Evolutionary conservation across 2,888 invertebrate species (phyloP), one percentile per base, ranked within the genome.

Genomic region (Drosophila kambysellisi): DNA sequence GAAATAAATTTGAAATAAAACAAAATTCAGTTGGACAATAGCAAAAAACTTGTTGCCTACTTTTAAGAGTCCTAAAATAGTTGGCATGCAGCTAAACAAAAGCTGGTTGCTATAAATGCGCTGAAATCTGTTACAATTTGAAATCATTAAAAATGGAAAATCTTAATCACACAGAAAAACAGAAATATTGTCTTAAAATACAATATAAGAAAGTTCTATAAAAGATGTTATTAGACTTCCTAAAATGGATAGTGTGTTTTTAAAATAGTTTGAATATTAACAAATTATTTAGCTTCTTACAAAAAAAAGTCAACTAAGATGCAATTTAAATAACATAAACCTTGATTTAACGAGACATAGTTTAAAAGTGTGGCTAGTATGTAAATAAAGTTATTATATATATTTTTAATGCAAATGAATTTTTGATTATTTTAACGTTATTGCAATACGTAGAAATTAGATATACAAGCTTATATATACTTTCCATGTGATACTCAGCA

Each of bases 401-500:
- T 39, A 39, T 39, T 17, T 5, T 0, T 4, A 1, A n/a, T n/a
- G 9, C 9, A 41, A 41, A 2, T 5, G 9, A 15, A 2, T 9
- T 4, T 20, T 12, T 20, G 12, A 17, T 25, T 29, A 9, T 50
- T 29, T 29, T 17, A 67, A 35, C 11, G 11, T 74, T 12, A 35
- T 46, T 30, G 35, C 25, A 41, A 32, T 69, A 68, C 62, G 43
- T 60, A 35, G 65, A 70, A 77, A 63, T 50, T 12, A 8, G 39
- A 39, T 37, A 54, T 29, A 54, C n/a, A 25, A n/a, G n/a, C 7
- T 29, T 8, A 11, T 17, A 32, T 43, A 1, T 33, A 29, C 6
- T 20, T 46, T 25, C 20, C 20, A 46, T 15, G 46, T 33, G 52
- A 30, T 33, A 35, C 15, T 9, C 9, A 52, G 46, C 70, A 74